phyloP scores from a whole-genome alignment of 2,888 invertebrate species.

The Eristalis tenax region DNA sequence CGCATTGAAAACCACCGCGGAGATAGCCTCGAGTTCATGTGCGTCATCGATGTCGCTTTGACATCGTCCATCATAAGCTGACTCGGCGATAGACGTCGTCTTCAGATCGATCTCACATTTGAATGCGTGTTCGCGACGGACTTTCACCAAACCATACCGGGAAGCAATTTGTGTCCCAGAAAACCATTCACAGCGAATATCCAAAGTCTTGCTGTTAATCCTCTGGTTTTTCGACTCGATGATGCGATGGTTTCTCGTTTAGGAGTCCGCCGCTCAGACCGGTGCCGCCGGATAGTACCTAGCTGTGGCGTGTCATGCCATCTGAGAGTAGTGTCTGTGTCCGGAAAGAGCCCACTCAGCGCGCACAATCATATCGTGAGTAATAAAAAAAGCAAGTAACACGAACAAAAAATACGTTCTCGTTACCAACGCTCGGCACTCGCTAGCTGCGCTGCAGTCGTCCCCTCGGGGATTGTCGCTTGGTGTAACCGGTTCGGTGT shows the following conservation, averaged over 20 bases:
- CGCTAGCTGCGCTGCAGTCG: slow-evolving; percentile 4
- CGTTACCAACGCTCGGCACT: neutral
- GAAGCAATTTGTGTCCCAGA: slow-evolving; percentile 65
- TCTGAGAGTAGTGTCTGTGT: slow-evolving; percentile 3
- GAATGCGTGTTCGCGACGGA: neutral
- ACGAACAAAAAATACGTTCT: neutral
- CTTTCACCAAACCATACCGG: slow-evolving; percentile 65
- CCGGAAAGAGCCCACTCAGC: slow-evolving; percentile 43
- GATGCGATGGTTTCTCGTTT: slow-evolving; percentile 51
- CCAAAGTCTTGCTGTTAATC: slow-evolving; percentile 43
- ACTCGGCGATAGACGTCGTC: slow-evolving; percentile 22
- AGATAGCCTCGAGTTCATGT: slow-evolving; percentile 13
- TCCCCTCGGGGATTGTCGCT: neutral
- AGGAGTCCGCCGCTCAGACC: neutral
- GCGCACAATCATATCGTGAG: slow-evolving; percentile 37
- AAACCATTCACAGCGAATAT: slow-evolving; percentile 41
- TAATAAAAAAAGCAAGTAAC: slow-evolving; percentile 44
- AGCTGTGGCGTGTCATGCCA: slow-evolving; percentile 18
- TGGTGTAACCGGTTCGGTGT: slow-evolving; percentile 54
- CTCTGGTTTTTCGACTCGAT: slow-evolving; percentile 37
- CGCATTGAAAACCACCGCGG: neutral
- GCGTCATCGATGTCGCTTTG: slow-evolving; percentile 40
- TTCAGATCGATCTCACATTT: slow-evolving; percentile 5
- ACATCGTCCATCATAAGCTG: slow-evolving; percentile 53
- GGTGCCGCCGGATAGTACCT: slow-evolving; percentile 8